Percentiles rank a stretch among this genome's conserved stretches.
phyloP scores from a whole-genome alignment of 2,113 vertebrate genomes.

The Osmerus eperlanus region DNA sequence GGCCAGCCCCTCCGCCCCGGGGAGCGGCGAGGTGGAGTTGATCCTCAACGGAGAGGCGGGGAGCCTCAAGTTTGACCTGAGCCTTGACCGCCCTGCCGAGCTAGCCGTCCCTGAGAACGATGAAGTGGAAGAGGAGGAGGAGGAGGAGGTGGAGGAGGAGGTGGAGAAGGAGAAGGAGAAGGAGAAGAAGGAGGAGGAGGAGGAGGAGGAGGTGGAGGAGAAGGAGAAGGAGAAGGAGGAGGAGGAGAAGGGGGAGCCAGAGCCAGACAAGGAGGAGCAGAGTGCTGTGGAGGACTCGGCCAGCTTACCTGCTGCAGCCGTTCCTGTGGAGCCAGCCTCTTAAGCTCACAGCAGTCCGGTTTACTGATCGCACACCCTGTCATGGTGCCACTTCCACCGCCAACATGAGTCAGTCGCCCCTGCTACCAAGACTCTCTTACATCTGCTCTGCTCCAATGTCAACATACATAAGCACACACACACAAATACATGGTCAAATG shows the following conservation, averaged over 20 bases:
- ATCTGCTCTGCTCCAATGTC: background rate
- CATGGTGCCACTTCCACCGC: slow-evolving; percentile 11
- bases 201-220: slow-evolving; percentile 53
- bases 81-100: slow-evolving; percentile 42
- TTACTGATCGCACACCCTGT: slow-evolving; percentile 18
- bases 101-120: slow-evolving; percentile 53
- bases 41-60: slow-evolving; percentile 70
- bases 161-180: slow-evolving; percentile 21
- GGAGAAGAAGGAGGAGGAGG: slow-evolving; percentile 42
- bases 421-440: slow-evolving; percentile 8
- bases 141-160: slow-evolving; percentile 52
- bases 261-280: slow-evolving; percentile 29
- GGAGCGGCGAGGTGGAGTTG: slow-evolving; percentile 70
- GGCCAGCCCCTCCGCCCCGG: slow-evolving; percentile 32
- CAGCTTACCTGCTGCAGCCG: slow-evolving; percentile 31
- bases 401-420: slow-evolving; percentile 17
- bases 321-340: slow-evolving; percentile 63
- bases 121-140: slow-evolving; percentile 50
- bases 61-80: slow-evolving; percentile 44
- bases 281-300: slow-evolving; percentile 42
- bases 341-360: slow-evolving; percentile 42
- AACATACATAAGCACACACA: background rate
- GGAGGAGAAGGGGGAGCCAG: slow-evolving; percentile 23
- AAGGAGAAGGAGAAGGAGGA: slow-evolving; percentile 22
- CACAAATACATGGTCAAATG: background rate